These are phyloP conservation scores for Lithobates pipiens DNA, from an alignment of 2,797 vertebrate genomes.

Conservation along the genomic window DNA sequence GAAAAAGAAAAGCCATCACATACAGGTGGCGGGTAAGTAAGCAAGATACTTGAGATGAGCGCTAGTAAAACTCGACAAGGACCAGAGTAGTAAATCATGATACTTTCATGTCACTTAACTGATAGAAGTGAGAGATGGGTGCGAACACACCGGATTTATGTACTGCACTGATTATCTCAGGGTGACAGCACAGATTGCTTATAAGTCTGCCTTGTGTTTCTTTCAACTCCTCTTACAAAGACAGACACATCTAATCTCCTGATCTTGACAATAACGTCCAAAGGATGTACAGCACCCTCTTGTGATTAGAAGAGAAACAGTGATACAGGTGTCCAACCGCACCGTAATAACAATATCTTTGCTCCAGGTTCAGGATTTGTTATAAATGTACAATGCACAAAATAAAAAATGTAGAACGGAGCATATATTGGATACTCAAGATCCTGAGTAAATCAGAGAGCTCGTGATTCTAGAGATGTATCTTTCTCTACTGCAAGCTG, in stretches of 20 bases:
- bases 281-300: constrained; percentile 47
- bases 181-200: background rate
- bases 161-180: constrained; percentile 8
- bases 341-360: background rate
- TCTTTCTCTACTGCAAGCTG: too few relatives aligned
- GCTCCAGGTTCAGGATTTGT: background rate
- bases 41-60: background rate
- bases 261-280: constrained; percentile 14
- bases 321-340: background rate
- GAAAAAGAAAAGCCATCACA: background rate
- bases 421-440: background rate
- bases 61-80: background rate
- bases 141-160: background rate
- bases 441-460: background rate
- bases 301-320: constrained; percentile 24
- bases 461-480: background rate
- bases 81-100: background rate
- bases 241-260: background rate
- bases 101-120: constrained; percentile 4
- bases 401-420: too few relatives aligned
- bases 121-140: background rate
- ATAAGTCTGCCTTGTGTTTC: constrained; percentile 12
- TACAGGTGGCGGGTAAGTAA: background rate
- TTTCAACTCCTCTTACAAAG: background rate
- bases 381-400: too few relatives aligned